Conservation (phyloP, 2,888 invertebrate species). For the Drosophila borborema region DNA sequence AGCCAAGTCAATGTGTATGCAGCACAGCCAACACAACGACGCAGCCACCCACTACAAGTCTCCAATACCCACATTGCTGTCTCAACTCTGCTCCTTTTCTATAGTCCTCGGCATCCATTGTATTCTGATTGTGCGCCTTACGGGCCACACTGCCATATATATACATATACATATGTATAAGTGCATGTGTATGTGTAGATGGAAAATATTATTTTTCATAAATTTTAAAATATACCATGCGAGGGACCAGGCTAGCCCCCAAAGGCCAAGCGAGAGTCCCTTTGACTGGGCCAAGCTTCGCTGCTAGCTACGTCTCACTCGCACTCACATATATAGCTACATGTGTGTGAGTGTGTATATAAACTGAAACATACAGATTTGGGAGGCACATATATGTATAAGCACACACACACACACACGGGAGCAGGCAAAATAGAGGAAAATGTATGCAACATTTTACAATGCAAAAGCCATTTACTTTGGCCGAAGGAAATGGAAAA, state of each 20-base stretch:
- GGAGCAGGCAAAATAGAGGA: constrained; percentile 72
- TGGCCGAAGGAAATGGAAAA: constrained; percentile 17
- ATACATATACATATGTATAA: no score
- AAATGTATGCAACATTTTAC: constrained; percentile 82
- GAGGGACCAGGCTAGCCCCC: constrained; percentile 22
- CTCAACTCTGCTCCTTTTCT: neutral
- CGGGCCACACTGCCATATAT: constrained; percentile 15
- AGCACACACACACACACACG: constrained; percentile 9
- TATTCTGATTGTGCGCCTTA: constrained; percentile 62
- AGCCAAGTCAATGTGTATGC: constrained; percentile 52
- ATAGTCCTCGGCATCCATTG: constrained; percentile 59
- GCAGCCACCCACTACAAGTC: neutral
- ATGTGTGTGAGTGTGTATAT: constrained; percentile 19
- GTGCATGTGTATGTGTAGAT: constrained; percentile 53
- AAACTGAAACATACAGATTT: constrained; percentile 52
- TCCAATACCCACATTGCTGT: neutral
- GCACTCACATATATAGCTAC: constrained; percentile 23
- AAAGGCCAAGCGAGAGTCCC: constrained; percentile 10
- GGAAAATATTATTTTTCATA: constrained; percentile 84
- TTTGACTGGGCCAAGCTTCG: constrained; percentile 23
- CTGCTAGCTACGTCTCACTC: constrained; percentile 41
- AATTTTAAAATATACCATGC: constrained; percentile 82
- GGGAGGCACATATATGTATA: constrained; percentile 46
- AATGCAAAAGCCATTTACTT: constrained; percentile 81
- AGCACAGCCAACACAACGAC: constrained; percentile 1